Base-by-base conservation (phyloP, 2,797 vertebrate species). In the Danio jaintianensis region DNA sequence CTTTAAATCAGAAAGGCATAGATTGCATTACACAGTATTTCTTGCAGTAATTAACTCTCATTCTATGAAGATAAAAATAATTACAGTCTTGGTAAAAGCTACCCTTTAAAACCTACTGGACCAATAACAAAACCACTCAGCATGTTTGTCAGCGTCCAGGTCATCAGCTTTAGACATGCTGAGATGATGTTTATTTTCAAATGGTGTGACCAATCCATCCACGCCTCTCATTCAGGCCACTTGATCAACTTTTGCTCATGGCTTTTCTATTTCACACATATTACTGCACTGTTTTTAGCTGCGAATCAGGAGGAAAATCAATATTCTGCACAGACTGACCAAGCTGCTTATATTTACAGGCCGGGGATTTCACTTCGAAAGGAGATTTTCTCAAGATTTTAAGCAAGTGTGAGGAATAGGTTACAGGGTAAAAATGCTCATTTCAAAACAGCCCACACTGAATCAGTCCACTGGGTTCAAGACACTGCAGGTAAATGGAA, bases 191-290 rank as follows among this genome's bases (percentile, higher is more conserved):
- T 79, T 71, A 79, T 79, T 79, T 79, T 71, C 20, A 70, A 53
- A 71, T 53, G 20, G 58, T 79, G 58, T 79, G 77, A 79, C 67
- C 38, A 79, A 79, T 71, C 38, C 77, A 79, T 62, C 67, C 47
- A 43, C 42, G 20, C 36, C 45, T 63, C 58, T 62, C 58, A 55
- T 79, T 53, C 47, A 79, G 47, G 42, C 48, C 67, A 52, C 40
- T 79, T 71, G 77, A 79, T 62, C 38, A 79, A 79, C 77, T 63
- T 62, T 69, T 76, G 67, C 64, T 48, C 12, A 69, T 69, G 12
- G 75, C 64, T 78, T 78, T 78, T 78, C 66, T 79, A 79, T 79
- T 79, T 79, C 77, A 71, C 77, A 63, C 47, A 53, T 63, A 63
- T 71, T 71, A 79, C 47, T 36, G 56, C 29, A 42, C 47, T 71